Percentiles rank a stretch among this genome's conserved stretches.
These are phyloP conservation scores for Sycophila sp. DNA, from an alignment of 1,140 invertebrate genomes.

Conservation along the genomic window DNA sequence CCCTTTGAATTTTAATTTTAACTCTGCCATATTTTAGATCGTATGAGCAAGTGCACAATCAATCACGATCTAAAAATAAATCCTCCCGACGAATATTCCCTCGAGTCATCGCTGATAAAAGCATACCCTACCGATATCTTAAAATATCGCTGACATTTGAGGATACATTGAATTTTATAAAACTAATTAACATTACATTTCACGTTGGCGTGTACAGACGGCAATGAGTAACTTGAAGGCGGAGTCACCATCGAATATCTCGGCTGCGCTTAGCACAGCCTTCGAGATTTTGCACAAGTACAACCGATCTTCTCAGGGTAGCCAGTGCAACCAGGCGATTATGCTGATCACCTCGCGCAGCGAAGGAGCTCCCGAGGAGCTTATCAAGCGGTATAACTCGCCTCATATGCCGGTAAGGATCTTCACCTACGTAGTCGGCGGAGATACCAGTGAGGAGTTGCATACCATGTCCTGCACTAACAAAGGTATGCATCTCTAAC, in stretches of 20 bases:
- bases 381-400: conserved; percentile 89
- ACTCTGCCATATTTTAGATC: too few species aligned
- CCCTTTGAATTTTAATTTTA: too few species aligned
- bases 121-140: too few species aligned
- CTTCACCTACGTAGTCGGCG: conserved; percentile 96
- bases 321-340: conserved; percentile 97
- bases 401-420: conserved; percentile 91
- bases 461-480: conserved; percentile 95
- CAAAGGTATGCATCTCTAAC: conserved; percentile 84
- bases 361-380: conserved; percentile 86
- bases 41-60: too few species aligned
- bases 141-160: too few species aligned
- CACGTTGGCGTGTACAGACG: too few species aligned
- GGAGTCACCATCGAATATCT: conserved; percentile 91
- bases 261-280: conserved; percentile 86
- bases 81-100: too few species aligned
- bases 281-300: conserved; percentile 94
- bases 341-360: conserved; percentile 84
- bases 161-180: too few species aligned
- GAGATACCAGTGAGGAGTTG: conserved; percentile 88
- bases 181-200: too few species aligned
- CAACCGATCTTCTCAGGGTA: conserved; percentile 82
- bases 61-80: too few species aligned
- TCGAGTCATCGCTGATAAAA: too few species aligned
- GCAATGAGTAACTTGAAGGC: conserved; percentile 64